Evolutionary conservation across 2,888 invertebrate genomes (phyloP).

Genomic region (Andricus quercusramuli): DNA sequence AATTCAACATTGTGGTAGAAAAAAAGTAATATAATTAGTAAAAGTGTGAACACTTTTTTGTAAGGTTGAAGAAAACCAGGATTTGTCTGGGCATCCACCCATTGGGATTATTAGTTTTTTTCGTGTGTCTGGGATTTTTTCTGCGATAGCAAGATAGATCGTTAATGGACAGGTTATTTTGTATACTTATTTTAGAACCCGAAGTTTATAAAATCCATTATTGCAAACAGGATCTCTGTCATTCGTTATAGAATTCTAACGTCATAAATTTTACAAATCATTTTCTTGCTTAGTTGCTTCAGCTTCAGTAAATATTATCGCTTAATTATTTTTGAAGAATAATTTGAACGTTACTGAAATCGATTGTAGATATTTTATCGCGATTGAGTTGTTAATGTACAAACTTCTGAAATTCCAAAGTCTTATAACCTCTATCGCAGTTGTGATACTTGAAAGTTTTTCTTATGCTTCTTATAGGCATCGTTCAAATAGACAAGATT

Average conservation of each 20-base stretch:
- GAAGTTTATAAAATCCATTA: slow-evolving; percentile 9
- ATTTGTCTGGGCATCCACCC: not conserved
- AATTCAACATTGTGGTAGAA: too few relatives aligned
- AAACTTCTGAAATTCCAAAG: too few relatives aligned
- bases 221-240: not conserved
- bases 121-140: not conserved
- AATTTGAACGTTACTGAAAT: too few relatives aligned
- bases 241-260: slow-evolving; percentile 14
- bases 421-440: too few relatives aligned
- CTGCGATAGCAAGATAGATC: not conserved
- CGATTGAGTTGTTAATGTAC: too few relatives aligned
- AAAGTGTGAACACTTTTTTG: too few relatives aligned
- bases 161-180: slow-evolving; percentile 5
- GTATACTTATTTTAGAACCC: slow-evolving; percentile 8
- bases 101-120: not conserved
- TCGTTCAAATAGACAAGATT: too few relatives aligned
- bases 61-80: not conserved
- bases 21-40: too few relatives aligned
- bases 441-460: too few relatives aligned
- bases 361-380: too few relatives aligned
- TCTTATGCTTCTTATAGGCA: too few relatives aligned
- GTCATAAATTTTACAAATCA: slow-evolving; percentile 12
- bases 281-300: not conserved
- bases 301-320: not conserved
- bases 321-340: too few relatives aligned